These are phyloP conservation scores for Leontocebus nigricollis DNA, from an alignment of 2,797 vertebrate genomes.

Conservation along the genomic window DNA sequence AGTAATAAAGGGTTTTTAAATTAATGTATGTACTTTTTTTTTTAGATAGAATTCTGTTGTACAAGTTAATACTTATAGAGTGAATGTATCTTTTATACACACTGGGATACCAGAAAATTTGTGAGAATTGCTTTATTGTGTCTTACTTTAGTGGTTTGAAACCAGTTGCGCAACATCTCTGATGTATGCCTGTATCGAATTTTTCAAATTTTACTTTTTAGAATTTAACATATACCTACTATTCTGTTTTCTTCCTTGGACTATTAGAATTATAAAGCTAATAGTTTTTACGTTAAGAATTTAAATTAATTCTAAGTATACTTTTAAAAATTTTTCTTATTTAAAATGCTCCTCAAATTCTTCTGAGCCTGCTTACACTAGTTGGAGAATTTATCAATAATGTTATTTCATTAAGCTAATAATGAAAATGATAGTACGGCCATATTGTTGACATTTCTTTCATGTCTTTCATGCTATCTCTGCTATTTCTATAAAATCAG, in stretches of 20 bases:
- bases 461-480: background rate
- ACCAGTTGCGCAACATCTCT: background rate
- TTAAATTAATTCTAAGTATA: background rate
- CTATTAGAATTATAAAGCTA: slow-evolving; percentile 31
- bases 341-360: slow-evolving; percentile 21
- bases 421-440: background rate
- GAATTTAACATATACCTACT: background rate
- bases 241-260: background rate
- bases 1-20: background rate
- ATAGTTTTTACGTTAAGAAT: slow-evolving; percentile 30
- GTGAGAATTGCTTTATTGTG: background rate
- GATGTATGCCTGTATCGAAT: background rate
- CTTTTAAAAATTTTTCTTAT: background rate
- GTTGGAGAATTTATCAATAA: slow-evolving; percentile 16
- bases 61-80: background rate
- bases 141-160: background rate
- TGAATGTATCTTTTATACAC: background rate
- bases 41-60: background rate
- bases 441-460: slow-evolving; percentile 15
- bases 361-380: slow-evolving; percentile 24
- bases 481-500: slow-evolving; percentile 7
- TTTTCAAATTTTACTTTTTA: background rate
- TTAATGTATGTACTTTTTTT: background rate
- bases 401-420: background rate
- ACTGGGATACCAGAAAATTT: background rate